Evolutionary conservation across 2,888 invertebrate genomes (phyloP), one percentile per base, ranked within the genome.

Genomic region (Drosophila seclusa): DNA sequence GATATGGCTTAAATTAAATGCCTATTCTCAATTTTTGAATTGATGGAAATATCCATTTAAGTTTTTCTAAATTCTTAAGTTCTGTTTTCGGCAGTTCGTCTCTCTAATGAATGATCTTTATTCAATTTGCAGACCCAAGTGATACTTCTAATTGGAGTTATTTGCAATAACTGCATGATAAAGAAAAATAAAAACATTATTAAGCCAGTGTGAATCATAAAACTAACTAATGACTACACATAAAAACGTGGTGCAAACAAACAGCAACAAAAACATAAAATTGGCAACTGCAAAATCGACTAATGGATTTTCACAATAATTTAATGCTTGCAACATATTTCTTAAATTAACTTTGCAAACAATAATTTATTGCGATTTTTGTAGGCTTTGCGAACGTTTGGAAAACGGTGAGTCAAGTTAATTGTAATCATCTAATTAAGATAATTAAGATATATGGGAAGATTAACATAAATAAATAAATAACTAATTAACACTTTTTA

Each of bases 261-360:
- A 49, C 45, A 60, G 40, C 27, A 21, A 52, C 32, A 62, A 52
- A 58, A 76, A 42, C 45, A 50, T 57, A 53, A 58, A 68, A 68
- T 74, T 67, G 58, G 68, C 67, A 73, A 83, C 73, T 70, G 76
- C 66, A 68, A 64, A 80, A 82, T 59, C 80, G 42, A 73, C 78
- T 69, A 68, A 80, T 64, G 74, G 76, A 86, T 83, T 83, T 83
- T 78, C 76, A 75, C 78, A 80, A 78, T 71, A 83, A 72, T 72
- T 76, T 80, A 53, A 78, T 73, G 74, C 65, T 78, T 69, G 64
- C 78, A 85, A 81, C 76, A 83, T 71, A 79, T 67, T 79, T 81
- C 76, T 63, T 29, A 29, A 36, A 34, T 18, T 11, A 53, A 78
- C 69, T 75, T 68, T 27, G 77, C 65, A 73, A 71, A 75, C 62